These are phyloP conservation scores for Rhaphigaster nebulosa DNA, from an alignment of 2,888 invertebrate genomes.

Conservation along the genomic window DNA sequence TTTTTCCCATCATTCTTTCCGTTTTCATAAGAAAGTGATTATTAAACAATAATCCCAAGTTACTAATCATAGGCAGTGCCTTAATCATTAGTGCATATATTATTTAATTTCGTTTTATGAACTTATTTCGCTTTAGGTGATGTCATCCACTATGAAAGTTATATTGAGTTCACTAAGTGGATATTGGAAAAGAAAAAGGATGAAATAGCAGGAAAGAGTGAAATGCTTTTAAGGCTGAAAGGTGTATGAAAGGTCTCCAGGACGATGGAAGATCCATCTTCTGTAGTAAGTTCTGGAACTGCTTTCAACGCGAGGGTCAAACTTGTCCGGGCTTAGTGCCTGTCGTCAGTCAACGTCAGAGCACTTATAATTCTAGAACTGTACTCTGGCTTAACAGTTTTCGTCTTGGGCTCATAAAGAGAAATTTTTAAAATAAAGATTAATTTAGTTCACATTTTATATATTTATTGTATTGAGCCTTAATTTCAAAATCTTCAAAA, in stretches of 20 bases:
- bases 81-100: neutral
- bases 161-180: neutral
- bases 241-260: neutral
- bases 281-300: neutral
- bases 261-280: neutral
- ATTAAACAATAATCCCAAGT: too few species aligned
- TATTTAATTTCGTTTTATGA: neutral
- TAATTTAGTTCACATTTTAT: too few species aligned
- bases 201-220: neutral
- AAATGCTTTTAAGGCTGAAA: slow-evolving; percentile 9
- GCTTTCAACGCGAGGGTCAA: neutral
- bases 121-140: neutral
- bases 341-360: neutral
- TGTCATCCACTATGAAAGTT: neutral
- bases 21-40: too few species aligned
- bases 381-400: too few species aligned
- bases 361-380: too few species aligned
- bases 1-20: too few species aligned
- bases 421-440: too few species aligned
- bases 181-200: neutral
- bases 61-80: too few species aligned
- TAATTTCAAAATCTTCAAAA: too few species aligned
- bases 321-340: neutral
- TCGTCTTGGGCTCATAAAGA: too few species aligned
- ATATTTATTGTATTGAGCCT: too few species aligned